Conservation (phyloP, 2,113 vertebrate genomes). For the Bagarius yarrelli region DNA sequence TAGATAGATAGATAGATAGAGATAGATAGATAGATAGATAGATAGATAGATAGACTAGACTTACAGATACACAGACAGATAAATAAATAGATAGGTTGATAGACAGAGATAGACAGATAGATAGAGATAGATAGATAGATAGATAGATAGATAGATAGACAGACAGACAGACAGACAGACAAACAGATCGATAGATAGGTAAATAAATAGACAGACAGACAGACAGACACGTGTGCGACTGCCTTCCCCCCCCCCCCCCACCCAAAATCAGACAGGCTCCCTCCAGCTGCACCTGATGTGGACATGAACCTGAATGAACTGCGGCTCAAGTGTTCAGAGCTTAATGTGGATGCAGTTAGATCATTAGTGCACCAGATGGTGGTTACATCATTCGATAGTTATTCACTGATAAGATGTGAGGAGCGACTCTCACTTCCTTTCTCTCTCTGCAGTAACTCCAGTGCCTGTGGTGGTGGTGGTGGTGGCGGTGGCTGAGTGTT, state of each 20-base stretch:
- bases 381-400: conserved; percentile 54
- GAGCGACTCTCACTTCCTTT: conserved; percentile 16
- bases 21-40: too few species aligned
- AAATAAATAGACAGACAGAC: too few species aligned
- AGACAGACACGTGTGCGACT: too few species aligned
- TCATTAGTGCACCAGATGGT: conserved; percentile 56
- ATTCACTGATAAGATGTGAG: conserved; percentile 54
- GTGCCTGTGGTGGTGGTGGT: not conserved
- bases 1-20: not conserved
- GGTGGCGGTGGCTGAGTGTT: conserved; percentile 15
- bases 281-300: conserved; percentile 51
- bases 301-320: conserved; percentile 38
- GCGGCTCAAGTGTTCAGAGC: conserved; percentile 42
- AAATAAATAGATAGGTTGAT: too few species aligned
- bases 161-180: not conserved
- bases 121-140: not conserved
- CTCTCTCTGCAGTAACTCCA: conserved; percentile 5
- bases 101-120: not conserved
- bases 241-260: too few species aligned
- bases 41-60: too few species aligned
- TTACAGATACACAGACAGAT: too few species aligned
- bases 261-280: too few species aligned
- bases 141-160: not conserved
- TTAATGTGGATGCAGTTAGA: conserved; percentile 55
- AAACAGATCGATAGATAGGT: not conserved